Conservation (phyloP, 2,888 invertebrate genomes). For the Cerceris ruficornis region DNA sequence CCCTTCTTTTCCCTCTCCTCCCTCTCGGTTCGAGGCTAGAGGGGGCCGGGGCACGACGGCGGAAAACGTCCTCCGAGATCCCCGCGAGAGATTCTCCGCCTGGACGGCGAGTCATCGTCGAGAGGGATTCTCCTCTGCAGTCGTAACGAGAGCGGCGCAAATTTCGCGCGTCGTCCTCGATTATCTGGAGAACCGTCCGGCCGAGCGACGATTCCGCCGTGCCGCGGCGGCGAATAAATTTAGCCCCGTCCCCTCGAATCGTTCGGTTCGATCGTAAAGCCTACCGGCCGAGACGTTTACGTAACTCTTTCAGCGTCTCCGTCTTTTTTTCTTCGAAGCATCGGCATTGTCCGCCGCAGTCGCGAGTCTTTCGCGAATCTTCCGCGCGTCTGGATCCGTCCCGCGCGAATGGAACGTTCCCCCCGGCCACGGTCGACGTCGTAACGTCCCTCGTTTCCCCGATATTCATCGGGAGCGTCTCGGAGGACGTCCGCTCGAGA, state of each 20-base stretch:
- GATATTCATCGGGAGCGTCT: not conserved
- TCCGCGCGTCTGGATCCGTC: constrained; percentile 12
- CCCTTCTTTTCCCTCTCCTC: not conserved
- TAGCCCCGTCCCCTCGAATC: constrained; percentile 17
- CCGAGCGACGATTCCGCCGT: constrained; percentile 39
- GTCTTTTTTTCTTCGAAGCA: constrained; percentile 36
- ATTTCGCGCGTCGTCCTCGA: no score
- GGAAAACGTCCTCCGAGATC: no score
- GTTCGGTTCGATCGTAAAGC: constrained; percentile 43
- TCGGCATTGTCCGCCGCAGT: constrained; percentile 55
- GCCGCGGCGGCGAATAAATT: constrained; percentile 42
- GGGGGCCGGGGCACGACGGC: no score
- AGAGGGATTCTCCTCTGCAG: no score
- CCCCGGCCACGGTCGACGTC: no score
- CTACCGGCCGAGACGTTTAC: constrained; percentile 49
- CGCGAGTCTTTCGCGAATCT: not conserved
- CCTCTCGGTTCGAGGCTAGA: no score
- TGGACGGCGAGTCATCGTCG: no score
- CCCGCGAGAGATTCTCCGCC: no score
- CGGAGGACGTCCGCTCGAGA: not conserved
- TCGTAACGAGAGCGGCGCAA: no score
- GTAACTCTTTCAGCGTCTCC: constrained; percentile 47
- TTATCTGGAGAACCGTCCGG: not conserved
- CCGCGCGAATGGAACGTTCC: no score
- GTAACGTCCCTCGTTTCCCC: no score